Evolutionary conservation across 2,888 invertebrate genomes (phyloP).

Genomic region (Ptilodon capucinus): DNA sequence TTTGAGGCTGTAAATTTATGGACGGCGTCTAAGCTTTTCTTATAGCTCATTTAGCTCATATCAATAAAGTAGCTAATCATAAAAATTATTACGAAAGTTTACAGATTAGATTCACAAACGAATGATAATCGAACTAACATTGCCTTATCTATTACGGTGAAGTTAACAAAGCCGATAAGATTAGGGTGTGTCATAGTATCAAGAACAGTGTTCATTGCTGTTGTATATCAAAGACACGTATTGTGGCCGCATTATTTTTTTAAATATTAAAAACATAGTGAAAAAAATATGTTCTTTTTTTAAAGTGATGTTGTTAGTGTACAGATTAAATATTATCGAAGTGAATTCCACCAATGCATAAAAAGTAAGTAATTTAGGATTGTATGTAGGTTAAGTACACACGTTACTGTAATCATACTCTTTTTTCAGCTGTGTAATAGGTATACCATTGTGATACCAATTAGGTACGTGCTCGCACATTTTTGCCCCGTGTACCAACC

Average conservation of each 20-base stretch:
- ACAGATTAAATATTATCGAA: not conserved
- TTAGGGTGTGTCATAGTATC: slow-evolving; percentile 24
- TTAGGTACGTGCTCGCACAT: too few relatives aligned
- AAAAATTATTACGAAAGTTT: not conserved
- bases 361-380: slow-evolving; percentile 26
- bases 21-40: too few relatives aligned
- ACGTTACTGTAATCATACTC: not conserved
- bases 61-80: not conserved
- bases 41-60: not conserved
- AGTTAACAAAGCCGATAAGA: slow-evolving; percentile 30
- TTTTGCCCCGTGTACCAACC: too few relatives aligned
- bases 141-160: slow-evolving; percentile 21
- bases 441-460: too few relatives aligned
- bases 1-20: too few relatives aligned
- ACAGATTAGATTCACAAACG: slow-evolving; percentile 7
- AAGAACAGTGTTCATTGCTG: not conserved
- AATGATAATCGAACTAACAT: slow-evolving; percentile 5
- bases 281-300: not conserved
- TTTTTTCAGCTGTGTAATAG: too few relatives aligned
- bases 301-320: not conserved
- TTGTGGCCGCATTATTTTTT: not conserved
- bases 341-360: slow-evolving; percentile 19
- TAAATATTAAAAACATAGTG: not conserved
- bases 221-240: not conserved
- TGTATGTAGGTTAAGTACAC: not conserved